phyloP scores from a whole-genome alignment of 2,888 invertebrate species.

The Clanis bilineata region DNA sequence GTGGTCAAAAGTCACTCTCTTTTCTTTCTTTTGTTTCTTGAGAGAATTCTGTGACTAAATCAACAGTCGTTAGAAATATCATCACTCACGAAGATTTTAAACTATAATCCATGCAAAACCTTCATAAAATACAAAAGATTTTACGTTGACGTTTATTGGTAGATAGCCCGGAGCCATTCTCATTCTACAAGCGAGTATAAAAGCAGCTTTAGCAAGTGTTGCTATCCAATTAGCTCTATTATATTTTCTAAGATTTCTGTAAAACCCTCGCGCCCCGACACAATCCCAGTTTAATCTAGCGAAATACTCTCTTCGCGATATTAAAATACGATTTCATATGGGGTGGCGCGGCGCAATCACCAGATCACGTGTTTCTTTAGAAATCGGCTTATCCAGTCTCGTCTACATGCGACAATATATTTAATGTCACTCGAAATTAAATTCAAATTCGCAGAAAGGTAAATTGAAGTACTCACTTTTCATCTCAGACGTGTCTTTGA shows the following conservation, averaged over 20 bases:
- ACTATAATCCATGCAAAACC: background rate
- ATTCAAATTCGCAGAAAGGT: constrained; percentile 36
- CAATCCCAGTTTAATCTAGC: constrained; percentile 69
- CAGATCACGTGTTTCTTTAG: constrained; percentile 78
- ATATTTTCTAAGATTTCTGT: constrained; percentile 15
- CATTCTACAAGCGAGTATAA: background rate
- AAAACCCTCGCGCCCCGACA: constrained; percentile 33
- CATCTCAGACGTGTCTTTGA: constrained; percentile 69
- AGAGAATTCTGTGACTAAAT: too few species aligned
- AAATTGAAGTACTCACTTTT: constrained; percentile 52
- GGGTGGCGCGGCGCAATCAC: constrained; percentile 63
- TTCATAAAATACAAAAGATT: background rate
- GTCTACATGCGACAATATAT: constrained; percentile 47
- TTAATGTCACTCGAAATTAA: constrained; percentile 36
- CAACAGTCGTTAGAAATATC: background rate
- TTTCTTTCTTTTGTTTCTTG: too few species aligned
- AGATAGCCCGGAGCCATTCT: background rate
- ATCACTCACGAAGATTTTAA: background rate
- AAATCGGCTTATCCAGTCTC: constrained; percentile 74
- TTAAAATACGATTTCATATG: constrained; percentile 74
- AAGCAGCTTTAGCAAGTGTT: constrained; percentile 16
- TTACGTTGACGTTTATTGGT: background rate
- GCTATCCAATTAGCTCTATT: constrained; percentile 25
- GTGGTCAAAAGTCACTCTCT: too few species aligned
- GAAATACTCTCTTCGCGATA: constrained; percentile 69